Base-by-base conservation (phyloP, 2,113 vertebrate genomes). In the Oxyruncus cristatus region DNA sequence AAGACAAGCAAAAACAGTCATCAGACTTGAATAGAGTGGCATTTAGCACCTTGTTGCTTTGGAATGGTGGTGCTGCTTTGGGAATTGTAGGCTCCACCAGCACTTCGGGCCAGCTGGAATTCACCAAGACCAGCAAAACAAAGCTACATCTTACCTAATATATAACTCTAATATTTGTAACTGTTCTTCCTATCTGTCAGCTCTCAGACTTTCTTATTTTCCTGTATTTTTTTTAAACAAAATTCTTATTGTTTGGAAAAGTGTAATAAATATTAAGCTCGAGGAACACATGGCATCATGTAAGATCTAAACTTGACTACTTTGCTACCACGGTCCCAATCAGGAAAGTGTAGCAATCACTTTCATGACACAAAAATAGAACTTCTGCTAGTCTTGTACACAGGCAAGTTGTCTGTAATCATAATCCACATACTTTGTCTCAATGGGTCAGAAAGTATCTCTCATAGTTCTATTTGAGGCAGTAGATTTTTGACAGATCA, bases 201-300 rank as follows among this genome's bases (percentile, higher is more conserved):
- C 8, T 56, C 33, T 70, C 78, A 77, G 23, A 35, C 17, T 66
- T 85, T 10, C 33, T 39, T 44, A 42, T 77, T 68, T 65, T 32
- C 37, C 49, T 27, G 2, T 21, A 33, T 52, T 47, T 3, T 3
- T 88, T 81, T 58, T 8, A 74, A 81, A 44, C 0, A 10, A 41
- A 50, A 46, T 10, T 74, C 12, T 35, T 52, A 26, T 3, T 75
- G 4, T 68, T 87, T 74, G 33, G 58, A 14, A 28, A 85, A 89
- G 17, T 32, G 1, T 33, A 53, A 71, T 53, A 68, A 80, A 27
- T n/a, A 55, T 46, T 52, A 61, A 52, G 5, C 12, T 86, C 19
- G 39, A 62, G 53, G 21, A 81, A 67, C 16, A 58, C 8, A 26
- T 27, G 21, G 1, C 0, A 9, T 35, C 63, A 42, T 0, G 0